These are phyloP conservation scores for Dipodomys merriami DNA, from an alignment of 2,113 vertebrate genomes.

Conservation along the genomic window DNA sequence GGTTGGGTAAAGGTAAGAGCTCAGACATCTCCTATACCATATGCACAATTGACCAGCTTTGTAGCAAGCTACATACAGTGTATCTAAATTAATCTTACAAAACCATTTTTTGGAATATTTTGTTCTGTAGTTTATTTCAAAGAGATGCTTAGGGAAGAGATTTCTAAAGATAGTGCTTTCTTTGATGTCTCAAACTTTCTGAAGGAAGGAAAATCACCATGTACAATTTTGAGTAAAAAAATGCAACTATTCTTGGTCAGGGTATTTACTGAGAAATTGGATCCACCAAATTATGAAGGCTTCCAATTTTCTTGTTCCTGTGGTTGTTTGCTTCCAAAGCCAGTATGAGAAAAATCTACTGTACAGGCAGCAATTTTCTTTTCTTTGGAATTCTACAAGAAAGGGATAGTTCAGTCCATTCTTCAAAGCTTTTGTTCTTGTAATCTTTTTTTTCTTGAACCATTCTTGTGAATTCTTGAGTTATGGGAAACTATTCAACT, in stretches of 20 bases:
- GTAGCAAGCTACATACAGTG: neutral
- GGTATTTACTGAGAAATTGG: conserved; percentile 50
- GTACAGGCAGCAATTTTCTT: conserved; percentile 41
- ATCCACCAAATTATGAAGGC: conserved; percentile 57
- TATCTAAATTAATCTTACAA: neutral
- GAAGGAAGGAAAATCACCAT: conserved; percentile 34
- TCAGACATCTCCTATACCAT: neutral
- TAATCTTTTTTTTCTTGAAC: neutral
- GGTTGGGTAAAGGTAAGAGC: neutral
- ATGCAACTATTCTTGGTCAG: conserved; percentile 1
- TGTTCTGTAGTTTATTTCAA: neutral
- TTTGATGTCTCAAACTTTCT: conserved; percentile 43
- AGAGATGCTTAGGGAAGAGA: neutral
- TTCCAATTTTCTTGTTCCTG: conserved; percentile 58
- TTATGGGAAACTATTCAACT: neutral
- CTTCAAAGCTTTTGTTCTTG: conserved; percentile 24
- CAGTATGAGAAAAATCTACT: neutral
- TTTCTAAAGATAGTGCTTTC: conserved; percentile 7
- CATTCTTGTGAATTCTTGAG: neutral
- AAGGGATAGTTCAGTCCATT: conserved; percentile 23
- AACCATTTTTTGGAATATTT: neutral
- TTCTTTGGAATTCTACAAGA: conserved; percentile 21
- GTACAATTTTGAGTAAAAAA: conserved; percentile 40
- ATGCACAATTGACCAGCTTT: neutral
- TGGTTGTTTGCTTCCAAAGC: conserved; percentile 15